Evolutionary conservation across 2,113 vertebrate species (phyloP).

Genomic region (Pholis gunnellus): DNA sequence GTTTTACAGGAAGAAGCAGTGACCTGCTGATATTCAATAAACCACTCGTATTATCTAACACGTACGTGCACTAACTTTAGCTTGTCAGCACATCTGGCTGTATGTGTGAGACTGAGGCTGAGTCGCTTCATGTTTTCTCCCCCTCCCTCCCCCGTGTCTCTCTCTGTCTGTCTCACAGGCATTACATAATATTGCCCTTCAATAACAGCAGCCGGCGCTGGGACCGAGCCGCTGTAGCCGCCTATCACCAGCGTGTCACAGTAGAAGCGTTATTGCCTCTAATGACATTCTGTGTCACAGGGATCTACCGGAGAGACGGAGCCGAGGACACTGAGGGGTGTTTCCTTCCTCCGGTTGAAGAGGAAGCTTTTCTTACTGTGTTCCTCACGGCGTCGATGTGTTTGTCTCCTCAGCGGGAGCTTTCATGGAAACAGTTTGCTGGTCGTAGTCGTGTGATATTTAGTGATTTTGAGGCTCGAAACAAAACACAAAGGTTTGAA

Average conservation of each 20-base stretch:
- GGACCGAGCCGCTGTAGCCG: constrained; percentile 18
- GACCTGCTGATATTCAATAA: neutral
- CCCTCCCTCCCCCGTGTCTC: neutral
- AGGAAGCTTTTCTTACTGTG: neutral
- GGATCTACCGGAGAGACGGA: neutral
- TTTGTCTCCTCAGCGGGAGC: neutral
- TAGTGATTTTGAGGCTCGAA: neutral
- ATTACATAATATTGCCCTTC: constrained; percentile 49
- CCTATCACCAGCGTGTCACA: constrained; percentile 9
- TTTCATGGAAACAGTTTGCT: neutral
- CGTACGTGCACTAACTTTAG: neutral
- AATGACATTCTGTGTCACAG: constrained; percentile 28
- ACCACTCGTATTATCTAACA: neutral
- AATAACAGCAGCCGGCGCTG: constrained; percentile 31
- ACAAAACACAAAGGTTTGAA: too few species aligned
- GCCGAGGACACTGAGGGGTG: constrained; percentile 23
- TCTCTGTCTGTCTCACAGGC: constrained; percentile 33
- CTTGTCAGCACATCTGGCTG: neutral
- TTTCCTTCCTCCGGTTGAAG: neutral
- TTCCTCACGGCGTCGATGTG: neutral
- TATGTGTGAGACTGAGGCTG: neutral
- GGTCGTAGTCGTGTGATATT: neutral
- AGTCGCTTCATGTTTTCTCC: neutral
- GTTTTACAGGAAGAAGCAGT: neutral
- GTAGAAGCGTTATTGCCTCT: constrained; percentile 25